Evolutionary conservation across 2,888 invertebrate species (phyloP), one percentile per base, ranked within the genome.

Genomic region (Acrobeloides nanus): DNA sequence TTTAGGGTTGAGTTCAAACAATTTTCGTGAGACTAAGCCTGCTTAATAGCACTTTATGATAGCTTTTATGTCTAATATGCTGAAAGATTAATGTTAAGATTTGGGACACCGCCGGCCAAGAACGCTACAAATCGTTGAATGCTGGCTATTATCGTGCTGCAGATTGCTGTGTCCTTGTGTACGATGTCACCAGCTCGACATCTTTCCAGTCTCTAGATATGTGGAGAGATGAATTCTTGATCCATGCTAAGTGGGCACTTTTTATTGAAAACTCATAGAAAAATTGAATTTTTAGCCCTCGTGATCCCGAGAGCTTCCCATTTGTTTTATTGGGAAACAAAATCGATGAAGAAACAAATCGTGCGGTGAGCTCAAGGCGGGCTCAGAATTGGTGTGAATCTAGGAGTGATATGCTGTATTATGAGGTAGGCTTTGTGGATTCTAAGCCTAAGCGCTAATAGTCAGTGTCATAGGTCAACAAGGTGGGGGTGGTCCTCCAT

Each of bases 91-190:
- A 3, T 37, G 25, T 64, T 15, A 66, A 83, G 82, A 97, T 99
- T 74, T 99, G 97, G 97, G 97, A 99, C 75, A 97, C 97, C 42
- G 97, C 97, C 51, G 97, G 97, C 17, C 97, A 99, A 77, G 97
- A 97, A 76, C 82, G 97, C 72, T 99, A 99, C 78, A 97, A 99
- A 77, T 92, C 90, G 3, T 79, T 97, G 55, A 97, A 97, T 64
- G 92, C 97, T 58, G 97, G 97, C 45, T 99, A 99, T 76, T 99
- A 97, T 77, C 83, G 97, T 68, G 97, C 97, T 68, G 97, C 97
- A 53, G 97, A 97, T 80, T 97, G 95, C 78, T 97, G 76, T 81
- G 93, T 82, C 18, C 82, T 97, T 66, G 93, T 95, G 42, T 99
- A 90, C 80, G 97, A 97, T 80, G 95, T 99, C 64, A 90, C 95